A percentile compares a stretch with the other conserved stretches of the same genome.
phyloP scores from a whole-genome alignment of 2,797 vertebrate species.

The Enteromius treurensis region DNA sequence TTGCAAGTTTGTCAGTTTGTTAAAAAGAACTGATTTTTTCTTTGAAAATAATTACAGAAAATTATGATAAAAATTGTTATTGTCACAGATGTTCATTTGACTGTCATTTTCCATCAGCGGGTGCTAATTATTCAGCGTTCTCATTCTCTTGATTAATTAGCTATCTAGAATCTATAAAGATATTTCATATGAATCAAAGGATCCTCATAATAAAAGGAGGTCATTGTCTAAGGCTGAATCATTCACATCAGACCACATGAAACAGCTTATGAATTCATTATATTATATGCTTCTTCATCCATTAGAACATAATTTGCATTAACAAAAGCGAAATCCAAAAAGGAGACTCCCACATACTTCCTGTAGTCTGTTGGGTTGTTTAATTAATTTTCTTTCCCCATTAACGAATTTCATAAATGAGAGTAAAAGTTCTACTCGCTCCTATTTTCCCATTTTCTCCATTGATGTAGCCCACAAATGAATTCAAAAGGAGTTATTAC shows the following conservation, averaged over 20 bases:
- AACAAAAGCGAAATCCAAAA: constrained; percentile 28
- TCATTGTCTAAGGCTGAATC: constrained; percentile 17
- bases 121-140: not conserved
- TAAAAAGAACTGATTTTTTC: not conserved
- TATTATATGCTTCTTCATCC: constrained; percentile 25
- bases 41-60: not conserved
- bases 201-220: constrained; percentile 21
- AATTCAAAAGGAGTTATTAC: constrained; percentile 30
- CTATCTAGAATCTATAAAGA: constrained; percentile 14
- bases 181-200: constrained; percentile 9
- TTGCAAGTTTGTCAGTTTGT: constrained; percentile 7
- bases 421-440: not conserved
- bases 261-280: constrained; percentile 20
- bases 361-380: constrained; percentile 12
- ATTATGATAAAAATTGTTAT: not conserved
- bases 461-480: not conserved
- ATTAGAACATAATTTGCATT: constrained; percentile 26
- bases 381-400: constrained; percentile 23
- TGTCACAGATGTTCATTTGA: not conserved
- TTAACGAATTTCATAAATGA: not conserved
- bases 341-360: constrained; percentile 16
- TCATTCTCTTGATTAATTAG: not conserved
- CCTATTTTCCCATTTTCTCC: constrained; percentile 14
- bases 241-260: constrained; percentile 13
- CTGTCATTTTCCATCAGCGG: not conserved